These are phyloP conservation scores for Caenorhabditis wallacei DNA, from an alignment of 2,888 invertebrate genomes.

Conservation along the genomic window DNA sequence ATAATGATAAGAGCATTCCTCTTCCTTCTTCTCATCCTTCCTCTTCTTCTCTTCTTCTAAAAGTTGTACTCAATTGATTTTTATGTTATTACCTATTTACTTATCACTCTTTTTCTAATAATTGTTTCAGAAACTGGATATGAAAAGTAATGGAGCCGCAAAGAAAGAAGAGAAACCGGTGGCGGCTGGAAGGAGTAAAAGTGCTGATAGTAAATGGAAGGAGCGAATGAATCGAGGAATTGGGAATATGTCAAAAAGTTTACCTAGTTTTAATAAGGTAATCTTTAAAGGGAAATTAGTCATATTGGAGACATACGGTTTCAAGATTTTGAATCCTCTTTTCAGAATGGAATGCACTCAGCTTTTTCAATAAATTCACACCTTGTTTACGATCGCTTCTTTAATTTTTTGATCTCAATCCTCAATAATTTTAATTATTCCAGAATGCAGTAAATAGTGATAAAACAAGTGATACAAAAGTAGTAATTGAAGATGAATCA, in stretches of 20 bases:
- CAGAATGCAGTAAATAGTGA: constrained; percentile 31
- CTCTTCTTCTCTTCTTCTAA: constrained; percentile 9
- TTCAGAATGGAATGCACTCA: too few relatives aligned
- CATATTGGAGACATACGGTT: too few relatives aligned
- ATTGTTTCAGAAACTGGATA: constrained; percentile 25
- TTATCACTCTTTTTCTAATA: constrained; percentile 13
- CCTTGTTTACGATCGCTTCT: too few relatives aligned
- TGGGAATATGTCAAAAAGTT: constrained; percentile 71
- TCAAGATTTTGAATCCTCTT: too few relatives aligned
- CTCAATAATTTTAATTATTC: neutral
- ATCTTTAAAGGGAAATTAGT: too few relatives aligned
- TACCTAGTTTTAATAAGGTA: constrained; percentile 72
- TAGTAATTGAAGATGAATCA: constrained; percentile 57
- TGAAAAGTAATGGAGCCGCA: constrained; percentile 57
- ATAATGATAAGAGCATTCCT: constrained; percentile 46
- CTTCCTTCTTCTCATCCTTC: constrained; percentile 5
- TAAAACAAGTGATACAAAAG: constrained; percentile 50
- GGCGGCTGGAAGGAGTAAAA: constrained; percentile 64
- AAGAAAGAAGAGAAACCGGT: constrained; percentile 54
- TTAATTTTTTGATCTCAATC: too few relatives aligned
- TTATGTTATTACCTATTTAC: constrained; percentile 45
- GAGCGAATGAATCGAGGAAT: constrained; percentile 68
- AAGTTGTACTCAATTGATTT: constrained; percentile 41
- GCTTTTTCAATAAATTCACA: too few relatives aligned
- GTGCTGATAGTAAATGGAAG: constrained; percentile 72